Evolutionary conservation across 2,113 vertebrate genomes (phyloP), one percentile per base, ranked within the genome.

Genomic region (Vidua chalybeata): DNA sequence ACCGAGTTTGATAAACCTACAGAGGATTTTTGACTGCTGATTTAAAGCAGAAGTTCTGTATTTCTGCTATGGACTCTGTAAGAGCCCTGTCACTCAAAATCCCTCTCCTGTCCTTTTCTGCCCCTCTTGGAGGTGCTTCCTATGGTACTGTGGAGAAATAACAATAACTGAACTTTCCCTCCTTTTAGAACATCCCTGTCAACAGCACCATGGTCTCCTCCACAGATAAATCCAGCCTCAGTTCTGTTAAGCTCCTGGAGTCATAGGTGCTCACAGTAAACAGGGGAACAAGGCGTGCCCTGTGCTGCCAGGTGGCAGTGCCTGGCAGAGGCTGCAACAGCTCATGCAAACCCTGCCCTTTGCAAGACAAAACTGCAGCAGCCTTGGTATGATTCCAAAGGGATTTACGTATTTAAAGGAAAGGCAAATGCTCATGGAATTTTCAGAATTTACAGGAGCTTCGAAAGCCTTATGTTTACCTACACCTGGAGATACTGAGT

Each of bases 361-460:
- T 94, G 92, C 91, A 92, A 94, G 69, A 95, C 94, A 97, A 94
- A 92, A 48, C 13, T 49, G 56, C 66, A 94, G 69, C 64, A 31
- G 11, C 76, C 48, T 54, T 43, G 39, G 73, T 28, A n/a, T 4
- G 49, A 63, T 49, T 82, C 73, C 63, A 64, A 64, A 41, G 48
- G 66, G 73, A 93, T 75, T 90, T 74, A 33, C 84, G 92, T 78
- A 59, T n/a, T 79, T 46, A 39, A 74, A 75, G 24, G 52, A 89
- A 71, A 78, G 46, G 68, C 55, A 83, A 81, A 49, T 72, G 30
- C 45, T 77, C 1, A 1, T 19, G 33, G 63, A 55, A 86, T 88
- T 69, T n/a, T 73, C 48, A 67, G 61, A 55, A 54, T 62, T 54
- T 31, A 58, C 71, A 59, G 28, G 43, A 48, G 54, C 46, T 71